phyloP scores from a whole-genome alignment of 2,888 invertebrate species.

The Archips xylosteana region DNA sequence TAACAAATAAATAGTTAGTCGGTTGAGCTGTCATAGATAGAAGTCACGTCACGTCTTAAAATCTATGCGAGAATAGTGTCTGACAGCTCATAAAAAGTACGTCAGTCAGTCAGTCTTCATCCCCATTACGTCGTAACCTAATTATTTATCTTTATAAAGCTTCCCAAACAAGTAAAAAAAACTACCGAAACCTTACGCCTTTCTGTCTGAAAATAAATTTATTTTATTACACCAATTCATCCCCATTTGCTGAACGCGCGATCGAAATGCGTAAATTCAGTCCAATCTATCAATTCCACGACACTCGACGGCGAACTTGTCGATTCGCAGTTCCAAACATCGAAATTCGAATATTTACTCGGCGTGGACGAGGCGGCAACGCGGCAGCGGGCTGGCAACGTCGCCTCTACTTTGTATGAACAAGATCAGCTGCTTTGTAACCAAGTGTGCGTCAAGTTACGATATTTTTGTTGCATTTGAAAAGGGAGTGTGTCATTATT shows the following conservation, averaged over 20 bases:
- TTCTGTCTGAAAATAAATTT: not conserved
- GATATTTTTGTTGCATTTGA: conserved; percentile 28
- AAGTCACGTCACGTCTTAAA: no score
- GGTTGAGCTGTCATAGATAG: no score
- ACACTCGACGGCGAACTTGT: conserved; percentile 34
- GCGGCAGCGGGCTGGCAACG: conserved; percentile 54
- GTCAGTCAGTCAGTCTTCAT: no score
- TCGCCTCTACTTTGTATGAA: conserved; percentile 43
- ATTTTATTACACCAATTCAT: conserved; percentile 31
- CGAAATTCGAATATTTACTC: conserved; percentile 68
- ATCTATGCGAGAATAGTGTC: no score
- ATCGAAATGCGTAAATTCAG: conserved; percentile 33
- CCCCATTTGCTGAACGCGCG: conserved; percentile 30
- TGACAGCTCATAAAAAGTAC: no score
- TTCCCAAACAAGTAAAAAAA: not conserved
- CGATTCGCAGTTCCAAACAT: conserved; percentile 70
- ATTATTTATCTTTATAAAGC: not conserved
- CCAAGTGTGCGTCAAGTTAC: conserved; percentile 17
- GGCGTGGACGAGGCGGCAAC: conserved; percentile 64
- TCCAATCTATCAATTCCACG: conserved; percentile 42
- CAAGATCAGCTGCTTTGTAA: conserved; percentile 41
- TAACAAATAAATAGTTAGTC: no score
- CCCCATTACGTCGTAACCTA: not conserved
- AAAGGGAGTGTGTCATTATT: conserved; percentile 14
- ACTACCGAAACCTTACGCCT: conserved; percentile 3